Conservation (phyloP, 1,140 invertebrate species). For the Stenopsyche tienmushanensis region DNA sequence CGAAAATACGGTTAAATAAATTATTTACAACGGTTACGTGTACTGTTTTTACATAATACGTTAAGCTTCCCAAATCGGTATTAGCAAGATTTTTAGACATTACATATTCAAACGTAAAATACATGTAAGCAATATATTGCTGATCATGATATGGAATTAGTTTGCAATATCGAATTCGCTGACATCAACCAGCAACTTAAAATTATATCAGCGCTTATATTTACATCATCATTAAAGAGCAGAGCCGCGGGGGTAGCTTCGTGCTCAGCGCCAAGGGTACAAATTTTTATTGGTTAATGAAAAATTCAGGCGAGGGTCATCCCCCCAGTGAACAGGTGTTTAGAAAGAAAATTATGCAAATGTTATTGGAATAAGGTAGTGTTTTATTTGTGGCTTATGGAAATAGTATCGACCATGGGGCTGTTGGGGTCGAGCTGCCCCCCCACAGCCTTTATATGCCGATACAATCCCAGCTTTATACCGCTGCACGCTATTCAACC, state of each 20-base stretch:
- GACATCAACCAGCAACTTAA: neutral
- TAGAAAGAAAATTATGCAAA: constrained; percentile 18
- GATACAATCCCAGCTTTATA: neutral
- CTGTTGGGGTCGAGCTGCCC: neutral
- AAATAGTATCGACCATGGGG: neutral
- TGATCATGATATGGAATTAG: too few relatives aligned
- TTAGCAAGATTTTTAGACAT: too few relatives aligned
- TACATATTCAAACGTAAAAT: too few relatives aligned
- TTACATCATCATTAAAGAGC: neutral
- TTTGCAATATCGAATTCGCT: too few relatives aligned
- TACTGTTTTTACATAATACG: too few relatives aligned
- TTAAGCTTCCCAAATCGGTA: too few relatives aligned
- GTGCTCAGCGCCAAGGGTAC: too few relatives aligned
- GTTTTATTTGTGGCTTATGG: constrained; percentile 20
- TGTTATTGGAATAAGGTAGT: constrained; percentile 3
- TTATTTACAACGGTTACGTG: too few relatives aligned
- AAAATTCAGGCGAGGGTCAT: constrained; percentile 9
- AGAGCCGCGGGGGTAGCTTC: too few relatives aligned
- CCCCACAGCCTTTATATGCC: neutral
- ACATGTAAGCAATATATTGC: too few relatives aligned
- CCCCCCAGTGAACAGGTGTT: constrained; percentile 16
- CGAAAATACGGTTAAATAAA: too few relatives aligned
- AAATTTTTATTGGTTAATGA: too few relatives aligned
- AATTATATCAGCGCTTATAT: neutral
- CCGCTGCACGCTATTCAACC: neutral